These are phyloP conservation scores for Pentalonia nigronervosa DNA, from an alignment of 1,140 invertebrate genomes.

Conservation along the genomic window DNA sequence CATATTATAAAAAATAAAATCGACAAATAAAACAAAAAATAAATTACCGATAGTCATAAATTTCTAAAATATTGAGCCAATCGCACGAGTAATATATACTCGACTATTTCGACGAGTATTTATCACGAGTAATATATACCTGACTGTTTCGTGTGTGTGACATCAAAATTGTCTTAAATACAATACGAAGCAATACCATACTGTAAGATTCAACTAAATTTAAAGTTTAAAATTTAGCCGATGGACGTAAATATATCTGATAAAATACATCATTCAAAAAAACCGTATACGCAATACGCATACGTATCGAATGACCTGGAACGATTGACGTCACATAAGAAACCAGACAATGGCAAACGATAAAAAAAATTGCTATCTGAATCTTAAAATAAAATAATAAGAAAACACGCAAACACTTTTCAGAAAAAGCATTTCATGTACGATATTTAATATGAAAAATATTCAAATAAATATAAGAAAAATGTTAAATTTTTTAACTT, in stretches of 20 bases:
- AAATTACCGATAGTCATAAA: too few species aligned
- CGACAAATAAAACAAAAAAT: too few species aligned
- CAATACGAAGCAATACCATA: not conserved
- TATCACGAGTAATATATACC: too few species aligned
- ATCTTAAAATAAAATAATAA: not conserved
- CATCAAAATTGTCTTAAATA: not conserved
- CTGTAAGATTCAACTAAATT: too few species aligned
- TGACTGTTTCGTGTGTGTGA: not conserved
- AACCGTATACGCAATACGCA: not conserved
- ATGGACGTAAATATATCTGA: not conserved
- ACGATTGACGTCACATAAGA: not conserved
- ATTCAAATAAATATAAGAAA: not conserved
- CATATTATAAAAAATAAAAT: too few species aligned
- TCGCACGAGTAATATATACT: too few species aligned
- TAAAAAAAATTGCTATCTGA: not conserved
- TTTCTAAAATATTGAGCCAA: too few species aligned
- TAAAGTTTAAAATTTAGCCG: not conserved
- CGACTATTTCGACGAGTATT: too few species aligned
- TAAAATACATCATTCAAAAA: not conserved
- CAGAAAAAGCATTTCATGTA: not conserved
- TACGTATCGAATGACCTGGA: not conserved
- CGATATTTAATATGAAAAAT: not conserved
- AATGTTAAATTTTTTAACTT: not conserved
- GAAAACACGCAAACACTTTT: not conserved
- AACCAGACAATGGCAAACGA: not conserved